A percentile compares a stretch with the other conserved stretches of the same genome.
phyloP scores from a whole-genome alignment of 1,140 invertebrate species.

The Lepidurus apus region DNA sequence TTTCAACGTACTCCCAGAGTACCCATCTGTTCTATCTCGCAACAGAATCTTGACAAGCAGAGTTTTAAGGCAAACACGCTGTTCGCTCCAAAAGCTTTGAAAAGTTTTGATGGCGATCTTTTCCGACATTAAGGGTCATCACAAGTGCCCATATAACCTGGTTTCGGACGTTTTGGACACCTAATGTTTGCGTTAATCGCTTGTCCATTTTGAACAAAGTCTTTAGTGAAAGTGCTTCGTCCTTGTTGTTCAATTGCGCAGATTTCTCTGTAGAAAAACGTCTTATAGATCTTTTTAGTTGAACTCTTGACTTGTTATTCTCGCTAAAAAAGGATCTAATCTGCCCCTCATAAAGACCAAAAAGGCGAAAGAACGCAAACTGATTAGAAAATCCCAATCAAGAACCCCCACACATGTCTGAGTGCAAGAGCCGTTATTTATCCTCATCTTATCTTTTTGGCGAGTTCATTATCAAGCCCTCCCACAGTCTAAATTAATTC shows the following conservation, averaged over 20 bases:
- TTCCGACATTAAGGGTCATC: not conserved
- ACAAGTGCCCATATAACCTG: no score
- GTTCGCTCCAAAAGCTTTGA: not conserved
- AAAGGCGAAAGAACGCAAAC: no score
- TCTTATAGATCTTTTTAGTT: not conserved
- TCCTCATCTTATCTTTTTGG: not conserved
- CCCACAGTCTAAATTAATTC: not conserved
- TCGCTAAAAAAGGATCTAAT: not conserved
- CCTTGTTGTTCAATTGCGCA: not conserved
- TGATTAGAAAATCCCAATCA: not conserved
- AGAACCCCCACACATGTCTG: not conserved
- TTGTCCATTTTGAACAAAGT: no score
- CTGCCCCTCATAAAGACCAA: no score
- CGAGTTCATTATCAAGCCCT: slow-evolving; percentile 2
- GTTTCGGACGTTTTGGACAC: no score
- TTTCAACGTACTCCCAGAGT: no score
- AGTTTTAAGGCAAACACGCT: not conserved
- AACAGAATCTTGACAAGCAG: not conserved
- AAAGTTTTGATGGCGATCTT: not conserved
- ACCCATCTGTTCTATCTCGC: not conserved
- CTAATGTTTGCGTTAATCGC: no score
- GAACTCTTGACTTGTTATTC: not conserved
- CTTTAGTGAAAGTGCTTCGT: not conserved
- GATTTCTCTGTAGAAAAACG: not conserved
- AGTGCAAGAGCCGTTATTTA: not conserved